Evolutionary conservation across 2,113 vertebrate genomes (phyloP).

Genomic region (Acanthochromis polyacanthus): DNA sequence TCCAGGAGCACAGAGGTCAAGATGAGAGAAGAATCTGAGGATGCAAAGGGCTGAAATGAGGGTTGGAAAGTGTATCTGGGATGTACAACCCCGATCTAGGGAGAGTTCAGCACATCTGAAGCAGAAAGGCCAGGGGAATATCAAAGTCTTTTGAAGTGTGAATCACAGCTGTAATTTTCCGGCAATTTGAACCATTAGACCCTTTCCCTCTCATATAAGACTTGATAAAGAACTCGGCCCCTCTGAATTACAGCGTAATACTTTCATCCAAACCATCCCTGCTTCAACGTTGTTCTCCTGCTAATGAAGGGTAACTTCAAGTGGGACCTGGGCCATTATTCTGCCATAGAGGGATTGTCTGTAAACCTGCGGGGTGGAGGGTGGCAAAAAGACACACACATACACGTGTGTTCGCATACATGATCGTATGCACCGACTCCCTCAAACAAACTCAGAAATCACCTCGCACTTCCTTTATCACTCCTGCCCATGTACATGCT

Average conservation of each 20-base stretch:
- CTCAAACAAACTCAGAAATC: not conserved
- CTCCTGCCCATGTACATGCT: not conserved
- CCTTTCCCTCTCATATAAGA: slow-evolving; percentile 64
- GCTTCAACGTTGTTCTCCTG: slow-evolving; percentile 56
- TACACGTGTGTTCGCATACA: not conserved
- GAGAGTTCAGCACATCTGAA: slow-evolving; percentile 71
- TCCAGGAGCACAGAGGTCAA: slow-evolving; percentile 50
- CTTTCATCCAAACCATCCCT: slow-evolving; percentile 74
- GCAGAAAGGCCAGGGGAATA: slow-evolving; percentile 69
- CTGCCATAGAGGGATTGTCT: slow-evolving; percentile 65
- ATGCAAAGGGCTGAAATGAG: slow-evolving; percentile 56
- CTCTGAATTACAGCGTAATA: slow-evolving; percentile 54
- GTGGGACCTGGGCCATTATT: slow-evolving; percentile 56
- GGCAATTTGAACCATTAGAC: slow-evolving; percentile 76
- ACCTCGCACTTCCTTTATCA: not conserved
- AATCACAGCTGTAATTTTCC: slow-evolving; percentile 76
- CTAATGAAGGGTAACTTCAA: slow-evolving; percentile 76
- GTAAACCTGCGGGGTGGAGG: slow-evolving; percentile 49
- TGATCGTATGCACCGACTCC: not conserved
- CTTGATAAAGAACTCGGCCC: slow-evolving; percentile 64
- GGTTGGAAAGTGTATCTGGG: slow-evolving; percentile 63
- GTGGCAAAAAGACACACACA: slow-evolving; percentile 21
- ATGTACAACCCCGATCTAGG: slow-evolving; percentile 62
- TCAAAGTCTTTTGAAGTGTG: slow-evolving; percentile 78
- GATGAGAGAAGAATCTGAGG: slow-evolving; percentile 46